Base-by-base conservation (phyloP, 1,140 invertebrate species). In the Bombus difficillimus region DNA sequence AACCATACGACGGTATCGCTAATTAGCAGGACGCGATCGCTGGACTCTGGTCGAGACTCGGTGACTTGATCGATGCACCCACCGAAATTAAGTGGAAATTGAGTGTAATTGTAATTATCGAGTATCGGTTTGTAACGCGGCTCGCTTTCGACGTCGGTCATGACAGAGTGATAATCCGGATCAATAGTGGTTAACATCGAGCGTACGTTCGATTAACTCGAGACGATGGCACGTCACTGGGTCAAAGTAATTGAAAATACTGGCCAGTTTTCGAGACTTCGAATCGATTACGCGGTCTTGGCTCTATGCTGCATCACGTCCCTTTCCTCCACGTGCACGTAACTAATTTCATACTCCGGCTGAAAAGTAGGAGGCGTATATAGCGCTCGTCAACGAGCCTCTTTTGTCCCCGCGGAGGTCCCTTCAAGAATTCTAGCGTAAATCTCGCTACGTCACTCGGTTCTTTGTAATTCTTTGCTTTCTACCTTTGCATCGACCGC, bases 171-270 rank as follows among this genome's bases (percentile, higher is more conserved):
- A n/a, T 28, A 41, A 72, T 15, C 39, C 10, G 69, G 39, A n/a
- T 39, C 68, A n/a, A 4, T 37, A 39, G 25, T n/a, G 69, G n/a
- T 74, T 43, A 47, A 43, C 18, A 3, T 28, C 5, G 9, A 59
- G 12, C 59, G 59, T 59, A 28, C 59, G 59, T 64, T 64, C 62
- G 62, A n/a, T 64, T 32, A 66, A 66, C n/a, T 62, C 25, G 53
- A 41, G 34, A 76, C 28, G 41, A 0, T 22, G 28, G 32, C 66
- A 47, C 82, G 53, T 79, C 39, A 79, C n/a, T 84, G 75, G 76
- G 82, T 79, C 82, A 79, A 66, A 66, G 82, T 83, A 76, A 83
- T 83, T 83, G 81, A 83, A 83, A 66, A 76, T 81, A 72, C 69
- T n/a, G 69, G 25, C 25, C 69, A 28, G 39, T 37, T 32, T 69